Percentiles rank a stretch among this genome's conserved stretches.
Evolutionary conservation across 1,140 invertebrate genomes (phyloP).

Genomic region (Drosophila pandora): DNA sequence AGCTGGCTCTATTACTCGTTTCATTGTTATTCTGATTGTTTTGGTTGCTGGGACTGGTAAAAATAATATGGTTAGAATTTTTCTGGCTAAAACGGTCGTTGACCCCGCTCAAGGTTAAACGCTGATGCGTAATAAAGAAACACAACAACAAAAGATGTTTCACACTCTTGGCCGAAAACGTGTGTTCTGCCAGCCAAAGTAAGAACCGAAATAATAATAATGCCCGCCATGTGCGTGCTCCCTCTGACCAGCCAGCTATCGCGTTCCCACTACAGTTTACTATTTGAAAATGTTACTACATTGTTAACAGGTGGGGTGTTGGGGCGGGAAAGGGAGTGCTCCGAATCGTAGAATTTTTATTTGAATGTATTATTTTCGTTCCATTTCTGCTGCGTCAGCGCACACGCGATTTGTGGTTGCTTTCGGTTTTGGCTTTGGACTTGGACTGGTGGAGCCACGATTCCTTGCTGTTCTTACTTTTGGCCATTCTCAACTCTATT

Average conservation of each 20-base stretch:
- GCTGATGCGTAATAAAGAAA: constrained; percentile 74
- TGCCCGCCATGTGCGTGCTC: constrained; percentile 63
- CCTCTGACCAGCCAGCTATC: neutral
- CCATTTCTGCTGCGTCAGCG: constrained; percentile 72
- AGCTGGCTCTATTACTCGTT: constrained; percentile 26
- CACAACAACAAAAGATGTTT: constrained; percentile 52
- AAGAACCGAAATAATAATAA: constrained; percentile 27
- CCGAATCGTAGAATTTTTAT: constrained; percentile 23
- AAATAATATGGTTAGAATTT: constrained; percentile 74
- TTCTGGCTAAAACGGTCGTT: constrained; percentile 74
- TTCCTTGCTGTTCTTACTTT: constrained; percentile 6
- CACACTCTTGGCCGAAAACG: constrained; percentile 65
- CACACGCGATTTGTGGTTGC: constrained; percentile 48
- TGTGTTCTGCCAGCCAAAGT: constrained; percentile 42
- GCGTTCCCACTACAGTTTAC: constrained; percentile 13
- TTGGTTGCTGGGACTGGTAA: constrained; percentile 46
- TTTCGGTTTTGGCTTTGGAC: neutral
- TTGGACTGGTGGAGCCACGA: too few relatives aligned
- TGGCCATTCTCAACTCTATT: constrained; percentile 4
- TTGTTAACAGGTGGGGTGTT: neutral
- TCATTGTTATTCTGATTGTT: constrained; percentile 45
- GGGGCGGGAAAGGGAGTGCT: neutral
- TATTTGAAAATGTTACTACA: constrained; percentile 25
- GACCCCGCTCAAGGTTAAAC: constrained; percentile 78
- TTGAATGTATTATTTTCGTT: constrained; percentile 13